Base-by-base conservation (phyloP, 2,888 invertebrate genomes). In the Volucella bombylans region DNA sequence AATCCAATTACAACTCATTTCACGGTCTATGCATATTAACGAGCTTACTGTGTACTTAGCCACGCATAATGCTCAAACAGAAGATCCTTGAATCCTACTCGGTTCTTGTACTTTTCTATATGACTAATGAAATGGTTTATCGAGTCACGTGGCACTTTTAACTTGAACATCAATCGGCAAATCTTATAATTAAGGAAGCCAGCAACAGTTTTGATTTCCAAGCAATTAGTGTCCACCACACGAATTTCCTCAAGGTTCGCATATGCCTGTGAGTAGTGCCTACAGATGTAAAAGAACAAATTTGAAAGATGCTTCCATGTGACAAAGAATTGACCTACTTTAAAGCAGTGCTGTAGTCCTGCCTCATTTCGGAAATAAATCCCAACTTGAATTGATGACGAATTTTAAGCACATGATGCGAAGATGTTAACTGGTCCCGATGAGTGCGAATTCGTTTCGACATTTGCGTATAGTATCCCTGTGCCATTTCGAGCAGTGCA, bases 371-470 rank as follows among this genome's bases (percentile, higher is more conserved):
- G 89, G 97, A 96, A 68, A 98, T 94, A 92, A 98, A 99, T 0
- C 96, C 99, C 91, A 99, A 95, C 93, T 99, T 99, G 90, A 98
- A 99, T 90, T 98, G 97, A 92, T 99, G 99, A 43, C 99, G 93
- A 38, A 99, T 97, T 93, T 96, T 97, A 68, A 99, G 93, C 88
- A 96, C 96, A 91, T 97, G 97, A 92, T 99, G 98, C 18, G 96
- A 95, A 11, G 96, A 96, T 88, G 97, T 97, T 45, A 98, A 93
- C 89, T 97, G 96, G 90, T 98, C 98, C 87, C 96, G 94, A 90
- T 98, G 98, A 55, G 95, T 94, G 90, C 98, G 97, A 49, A 98
- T 95, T 86, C 95, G 95, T 89, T 97, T 95, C 31, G 96, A 95
- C 93, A 97, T 97, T 87, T 96, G 95, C 87, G 97, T 96, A 90